These are phyloP conservation scores for Ectropis grisescens DNA, from an alignment of 1,140 invertebrate species.

Conservation along the genomic window DNA sequence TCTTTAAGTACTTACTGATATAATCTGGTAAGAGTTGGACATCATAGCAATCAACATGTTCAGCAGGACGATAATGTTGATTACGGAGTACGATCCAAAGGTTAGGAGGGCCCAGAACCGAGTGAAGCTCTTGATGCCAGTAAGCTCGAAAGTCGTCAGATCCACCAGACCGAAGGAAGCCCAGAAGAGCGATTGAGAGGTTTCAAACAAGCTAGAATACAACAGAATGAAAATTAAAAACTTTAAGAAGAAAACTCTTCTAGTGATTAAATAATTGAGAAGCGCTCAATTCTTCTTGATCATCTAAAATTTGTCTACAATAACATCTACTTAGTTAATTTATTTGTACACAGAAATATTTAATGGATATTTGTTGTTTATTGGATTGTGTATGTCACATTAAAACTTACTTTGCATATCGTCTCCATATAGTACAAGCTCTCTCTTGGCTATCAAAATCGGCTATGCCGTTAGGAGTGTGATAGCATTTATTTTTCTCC, in stretches of 20 bases:
- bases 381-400: too few relatives aligned
- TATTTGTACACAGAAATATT: too few relatives aligned
- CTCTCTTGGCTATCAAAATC: conserved; percentile 86
- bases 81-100: conserved; percentile 91
- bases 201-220: conserved; percentile 87
- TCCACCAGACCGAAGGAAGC: conserved; percentile 93
- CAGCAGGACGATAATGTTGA: conserved; percentile 91
- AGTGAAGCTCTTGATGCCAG: conserved; percentile 88
- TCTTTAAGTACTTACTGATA: conserved; percentile 87
- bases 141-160: conserved; percentile 85
- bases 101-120: conserved; percentile 89
- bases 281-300: too few relatives aligned
- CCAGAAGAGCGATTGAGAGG: conserved; percentile 94
- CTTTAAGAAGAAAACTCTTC: too few relatives aligned
- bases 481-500: conserved; percentile 87
- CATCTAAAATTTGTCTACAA: too few relatives aligned
- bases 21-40: conserved; percentile 94
- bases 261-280: too few relatives aligned
- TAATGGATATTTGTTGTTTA: too few relatives aligned
- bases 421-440: conserved; percentile 86
- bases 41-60: conserved; percentile 98
- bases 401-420: conserved; percentile 86
- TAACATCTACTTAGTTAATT: too few relatives aligned
- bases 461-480: conserved; percentile 74
- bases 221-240: not conserved